Percentiles rank a stretch among this genome's conserved stretches.
phyloP scores from a whole-genome alignment of 1,140 invertebrate species.

The Pectinophora gossypiella region DNA sequence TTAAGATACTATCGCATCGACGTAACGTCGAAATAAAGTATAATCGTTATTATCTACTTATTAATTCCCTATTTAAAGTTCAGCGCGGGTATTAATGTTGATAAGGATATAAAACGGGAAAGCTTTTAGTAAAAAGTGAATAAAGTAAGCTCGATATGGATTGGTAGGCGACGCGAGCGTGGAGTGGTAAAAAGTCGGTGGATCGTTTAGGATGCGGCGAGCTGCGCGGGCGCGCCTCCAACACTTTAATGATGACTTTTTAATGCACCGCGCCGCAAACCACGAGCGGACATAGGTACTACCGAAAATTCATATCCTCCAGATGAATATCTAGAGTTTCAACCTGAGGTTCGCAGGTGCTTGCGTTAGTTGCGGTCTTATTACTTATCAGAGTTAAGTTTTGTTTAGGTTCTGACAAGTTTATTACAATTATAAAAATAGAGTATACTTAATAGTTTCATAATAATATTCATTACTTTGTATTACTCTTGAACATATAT shows the following conservation, averaged over 20 bases:
- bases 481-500: no score
- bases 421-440: no score
- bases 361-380: background rate
- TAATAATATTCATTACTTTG: no score
- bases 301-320: background rate
- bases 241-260: slow-evolving; percentile 71
- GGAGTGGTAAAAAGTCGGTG: slow-evolving; percentile 66
- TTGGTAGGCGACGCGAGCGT: slow-evolving; percentile 30
- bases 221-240: slow-evolving; percentile 53
- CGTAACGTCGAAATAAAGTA: background rate
- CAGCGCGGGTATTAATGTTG: slow-evolving; percentile 10
- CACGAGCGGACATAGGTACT: slow-evolving; percentile 11
- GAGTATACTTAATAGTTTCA: no score
- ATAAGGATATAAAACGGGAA: slow-evolving; percentile 46
- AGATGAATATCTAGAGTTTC: background rate
- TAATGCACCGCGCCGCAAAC: slow-evolving; percentile 32
- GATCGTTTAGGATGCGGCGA: slow-evolving; percentile 59
- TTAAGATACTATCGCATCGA: background rate
- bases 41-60: background rate
- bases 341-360: background rate
- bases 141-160: slow-evolving; percentile 62
- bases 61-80: background rate
- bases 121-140: slow-evolving; percentile 51
- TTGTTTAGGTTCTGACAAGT: background rate
- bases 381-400: no score